Evolutionary conservation across 2,888 invertebrate species (phyloP), one percentile per base, ranked within the genome.

Genomic region (Gandaritis pyraliata): DNA sequence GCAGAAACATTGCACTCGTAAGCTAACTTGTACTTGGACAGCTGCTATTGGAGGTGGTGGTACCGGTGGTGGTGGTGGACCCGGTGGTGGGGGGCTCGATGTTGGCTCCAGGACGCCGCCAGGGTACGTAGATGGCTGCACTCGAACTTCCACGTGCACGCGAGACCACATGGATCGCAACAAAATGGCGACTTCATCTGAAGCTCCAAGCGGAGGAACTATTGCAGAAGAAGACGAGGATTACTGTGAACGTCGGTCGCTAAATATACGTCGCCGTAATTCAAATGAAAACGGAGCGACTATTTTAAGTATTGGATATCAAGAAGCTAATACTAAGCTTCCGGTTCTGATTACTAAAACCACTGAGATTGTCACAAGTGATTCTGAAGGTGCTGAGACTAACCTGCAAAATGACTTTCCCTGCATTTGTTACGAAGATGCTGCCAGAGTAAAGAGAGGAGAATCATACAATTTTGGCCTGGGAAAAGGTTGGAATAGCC

Each of bases 21-120:
- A 85, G 72, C 68, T 90, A 55, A 92, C 91, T 0, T 92, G 91
- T 70, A 90, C 91, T 7, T 91, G 91, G 91, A 88, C 91, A 36
- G 81, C 78, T 56, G 73, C 79, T 36, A 45, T 46, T 2, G 7
- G 11, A 6, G 38, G 36, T 3, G 69, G 76, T 50, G 50, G 60
- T 33, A 43, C 62, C 1, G 68, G 68, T 10, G 72, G 68, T 36
- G 67, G 61, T 5, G 72, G 66, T 0, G 67, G 66, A 6, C 72
- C 68, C 29, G 68, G 63, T 5, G 73, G 68, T 7, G 74, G 70
- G 16, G 68, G 64, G 5, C 67, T 64, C 10, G 72, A 75, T 7
- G 63, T 70, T 6, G 87, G 86, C 0, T 82, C 86, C 2, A 77
- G 82, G 61, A 91, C 90, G 10, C 90, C 87, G 10, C 84, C 85